phyloP scores from a whole-genome alignment of 2,113 vertebrate species.

The Pedionomus torquatus region DNA sequence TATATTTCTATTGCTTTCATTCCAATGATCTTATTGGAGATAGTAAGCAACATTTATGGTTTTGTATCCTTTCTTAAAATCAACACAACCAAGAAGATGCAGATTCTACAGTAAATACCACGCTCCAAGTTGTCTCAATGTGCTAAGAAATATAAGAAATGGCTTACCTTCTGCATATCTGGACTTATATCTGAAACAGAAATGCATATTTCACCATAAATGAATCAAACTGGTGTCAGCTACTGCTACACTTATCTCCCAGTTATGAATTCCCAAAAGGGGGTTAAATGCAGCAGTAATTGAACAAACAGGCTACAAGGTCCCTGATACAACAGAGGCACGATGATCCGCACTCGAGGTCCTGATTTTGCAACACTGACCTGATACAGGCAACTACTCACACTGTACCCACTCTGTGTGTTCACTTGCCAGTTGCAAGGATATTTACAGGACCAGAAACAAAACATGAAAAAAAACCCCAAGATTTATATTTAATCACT shows the following conservation, averaged over 20 bases:
- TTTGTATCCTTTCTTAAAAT: neutral
- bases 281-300: neutral
- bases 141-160: neutral
- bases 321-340: neutral
- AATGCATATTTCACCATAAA: neutral
- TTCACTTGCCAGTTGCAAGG: neutral
- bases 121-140: neutral
- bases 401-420: neutral
- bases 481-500: neutral
- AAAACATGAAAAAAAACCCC: neutral
- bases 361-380: neutral
- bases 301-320: neutral
- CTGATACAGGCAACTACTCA: neutral
- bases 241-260: neutral
- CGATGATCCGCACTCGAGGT: neutral
- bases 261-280: neutral
- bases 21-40: neutral
- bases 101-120: neutral
- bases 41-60: neutral
- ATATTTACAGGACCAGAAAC: neutral
- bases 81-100: neutral
- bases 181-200: constrained; percentile 78
- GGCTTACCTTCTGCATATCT: constrained; percentile 89
- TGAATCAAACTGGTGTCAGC: neutral
- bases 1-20: neutral